A percentile compares a stretch with the other conserved stretches of the same genome.
These are phyloP conservation scores for Diabrotica undecimpunctata DNA, from an alignment of 1,140 invertebrate genomes.

Conservation along the genomic window DNA sequence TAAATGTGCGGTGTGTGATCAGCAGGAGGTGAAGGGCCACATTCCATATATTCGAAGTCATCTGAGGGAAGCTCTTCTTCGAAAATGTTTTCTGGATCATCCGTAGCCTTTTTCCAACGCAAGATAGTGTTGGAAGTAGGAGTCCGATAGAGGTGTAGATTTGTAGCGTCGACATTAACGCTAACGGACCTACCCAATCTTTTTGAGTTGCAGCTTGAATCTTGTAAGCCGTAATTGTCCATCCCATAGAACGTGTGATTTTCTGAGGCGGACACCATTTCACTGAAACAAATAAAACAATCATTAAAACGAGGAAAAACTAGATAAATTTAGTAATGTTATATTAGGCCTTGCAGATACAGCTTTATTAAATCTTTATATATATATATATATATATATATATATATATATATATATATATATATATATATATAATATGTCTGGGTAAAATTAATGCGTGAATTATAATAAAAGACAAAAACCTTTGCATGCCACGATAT, in stretches of 20 bases:
- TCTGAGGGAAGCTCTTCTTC: conserved; percentile 62
- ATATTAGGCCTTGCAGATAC: too few relatives aligned
- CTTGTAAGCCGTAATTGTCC: conserved; percentile 50
- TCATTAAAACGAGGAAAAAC: neutral
- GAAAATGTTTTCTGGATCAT: conserved; percentile 57
- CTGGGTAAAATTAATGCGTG: too few relatives aligned
- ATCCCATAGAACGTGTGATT: conserved; percentile 38
- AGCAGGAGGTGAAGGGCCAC: conserved; percentile 66
- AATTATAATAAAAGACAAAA: too few relatives aligned
- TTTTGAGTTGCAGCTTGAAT: conserved; percentile 32
- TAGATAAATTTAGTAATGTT: too few relatives aligned
- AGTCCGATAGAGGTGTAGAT: conserved; percentile 44
- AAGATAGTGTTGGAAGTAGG: conserved; percentile 31
- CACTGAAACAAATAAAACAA: conserved; percentile 22
- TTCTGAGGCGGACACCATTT: conserved; percentile 41
- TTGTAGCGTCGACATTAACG: conserved; percentile 43
- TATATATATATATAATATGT: too few relatives aligned
- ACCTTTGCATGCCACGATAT: too few relatives aligned
- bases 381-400: too few relatives aligned
- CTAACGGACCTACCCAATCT: conserved; percentile 46
- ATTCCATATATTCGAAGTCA: conserved; percentile 69
- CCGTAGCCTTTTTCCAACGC: conserved; percentile 44
- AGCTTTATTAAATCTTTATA: too few relatives aligned
- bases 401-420: too few relatives aligned
- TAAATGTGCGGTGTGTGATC: conserved; percentile 72